phyloP scores from a whole-genome alignment of 2,113 vertebrate genomes.

The Elanoides forficatus region DNA sequence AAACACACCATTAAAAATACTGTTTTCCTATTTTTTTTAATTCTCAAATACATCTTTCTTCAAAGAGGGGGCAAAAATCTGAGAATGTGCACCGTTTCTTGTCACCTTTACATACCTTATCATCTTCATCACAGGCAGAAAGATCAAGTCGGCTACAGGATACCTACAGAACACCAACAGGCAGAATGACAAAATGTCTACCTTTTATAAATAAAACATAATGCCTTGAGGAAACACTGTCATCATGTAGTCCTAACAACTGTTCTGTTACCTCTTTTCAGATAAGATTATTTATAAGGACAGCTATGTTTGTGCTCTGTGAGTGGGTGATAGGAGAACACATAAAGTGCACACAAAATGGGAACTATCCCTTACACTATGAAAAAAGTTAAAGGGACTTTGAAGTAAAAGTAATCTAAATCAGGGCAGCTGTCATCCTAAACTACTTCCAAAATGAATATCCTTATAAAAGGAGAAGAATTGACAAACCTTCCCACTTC shows the following conservation, averaged over 20 bases:
- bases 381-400: neutral
- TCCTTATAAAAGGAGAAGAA: neutral
- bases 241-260: neutral
- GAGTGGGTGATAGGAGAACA: neutral
- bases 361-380: neutral
- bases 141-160: constrained; percentile 88
- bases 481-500: neutral
- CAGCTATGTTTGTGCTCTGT: neutral
- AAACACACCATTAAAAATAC: neutral
- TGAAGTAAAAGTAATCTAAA: neutral
- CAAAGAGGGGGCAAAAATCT: neutral
- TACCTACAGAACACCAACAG: constrained; percentile 70
- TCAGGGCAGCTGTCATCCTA: neutral
- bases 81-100: fast-evolving
- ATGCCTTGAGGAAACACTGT: neutral
- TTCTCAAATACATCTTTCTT: neutral
- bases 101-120: constrained; percentile 65
- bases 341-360: neutral
- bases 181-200: neutral
- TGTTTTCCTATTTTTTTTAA: neutral
- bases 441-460: neutral
- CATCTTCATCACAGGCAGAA: constrained; percentile 87
- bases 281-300: neutral
- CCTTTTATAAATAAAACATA: neutral
- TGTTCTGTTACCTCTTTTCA: neutral